Conservation (phyloP, 2,113 vertebrate genomes). For the Condylura cristata region DNA sequence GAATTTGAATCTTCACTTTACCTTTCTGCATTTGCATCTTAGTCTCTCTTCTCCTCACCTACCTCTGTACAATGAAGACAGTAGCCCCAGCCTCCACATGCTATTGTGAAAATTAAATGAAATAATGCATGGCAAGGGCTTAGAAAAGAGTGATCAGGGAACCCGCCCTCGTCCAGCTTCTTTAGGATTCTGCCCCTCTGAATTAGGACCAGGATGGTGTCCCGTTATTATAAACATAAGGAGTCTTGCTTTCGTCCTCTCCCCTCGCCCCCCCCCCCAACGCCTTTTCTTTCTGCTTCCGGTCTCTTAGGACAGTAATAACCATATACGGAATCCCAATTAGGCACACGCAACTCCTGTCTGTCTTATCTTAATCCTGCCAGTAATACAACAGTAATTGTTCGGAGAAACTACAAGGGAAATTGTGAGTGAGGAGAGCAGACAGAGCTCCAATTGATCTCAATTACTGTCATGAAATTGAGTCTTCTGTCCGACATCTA, state of each 20-base stretch:
- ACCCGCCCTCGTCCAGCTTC: not conserved
- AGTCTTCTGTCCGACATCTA: slow-evolving; percentile 82
- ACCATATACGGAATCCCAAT: slow-evolving; percentile 57
- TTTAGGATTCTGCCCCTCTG: not conserved
- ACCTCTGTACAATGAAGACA: not conserved
- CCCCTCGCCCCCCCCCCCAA: not conserved
- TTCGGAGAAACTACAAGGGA: slow-evolving; percentile 75
- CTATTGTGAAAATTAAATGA: not conserved
- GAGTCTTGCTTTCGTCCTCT: not conserved
- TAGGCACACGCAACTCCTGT: slow-evolving; percentile 69
- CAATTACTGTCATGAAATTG: slow-evolving; percentile 83
- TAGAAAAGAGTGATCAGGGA: not conserved
- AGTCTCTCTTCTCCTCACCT: not conserved
- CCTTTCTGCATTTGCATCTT: rapidly evolving
- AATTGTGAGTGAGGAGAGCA: slow-evolving; percentile 71
- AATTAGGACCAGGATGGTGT: not conserved
- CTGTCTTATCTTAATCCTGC: slow-evolving; percentile 78
- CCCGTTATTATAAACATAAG: slow-evolving; percentile 14
- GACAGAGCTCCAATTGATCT: slow-evolving; percentile 79
- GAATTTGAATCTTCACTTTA: not conserved
- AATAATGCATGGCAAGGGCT: not conserved
- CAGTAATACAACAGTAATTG: slow-evolving; percentile 81
- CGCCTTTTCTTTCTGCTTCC: slow-evolving; percentile 13
- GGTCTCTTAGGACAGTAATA: slow-evolving; percentile 31
- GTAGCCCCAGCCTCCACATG: not conserved